Evolutionary conservation across 2,797 vertebrate species (phyloP).

Genomic region (Momotus momota): DNA sequence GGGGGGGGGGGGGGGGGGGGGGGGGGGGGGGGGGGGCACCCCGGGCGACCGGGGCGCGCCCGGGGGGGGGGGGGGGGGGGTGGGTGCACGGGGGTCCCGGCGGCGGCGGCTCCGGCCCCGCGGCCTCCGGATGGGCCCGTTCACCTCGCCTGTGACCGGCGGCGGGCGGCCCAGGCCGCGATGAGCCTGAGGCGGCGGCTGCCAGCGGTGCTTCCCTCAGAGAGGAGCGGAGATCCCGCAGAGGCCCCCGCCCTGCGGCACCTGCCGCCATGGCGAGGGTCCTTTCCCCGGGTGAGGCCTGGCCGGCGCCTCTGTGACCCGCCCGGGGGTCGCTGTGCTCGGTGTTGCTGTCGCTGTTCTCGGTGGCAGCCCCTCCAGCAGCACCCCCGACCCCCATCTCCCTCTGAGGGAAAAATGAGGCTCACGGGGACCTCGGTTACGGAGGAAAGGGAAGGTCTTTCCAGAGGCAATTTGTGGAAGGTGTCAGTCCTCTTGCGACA

Average conservation of each 20-base stretch:
- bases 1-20: too few species aligned
- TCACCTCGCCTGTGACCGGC: too few species aligned
- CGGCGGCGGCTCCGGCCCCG: too few species aligned
- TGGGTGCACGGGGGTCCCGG: too few species aligned
- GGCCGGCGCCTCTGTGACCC: background rate
- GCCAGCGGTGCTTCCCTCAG: too few species aligned
- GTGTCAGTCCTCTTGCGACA: fast-evolving
- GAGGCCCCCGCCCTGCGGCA: background rate
- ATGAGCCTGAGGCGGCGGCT: background rate
- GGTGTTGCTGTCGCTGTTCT: background rate
- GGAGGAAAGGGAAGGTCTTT: fast-evolving
- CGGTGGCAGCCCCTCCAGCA: background rate
- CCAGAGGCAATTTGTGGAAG: fast-evolving
- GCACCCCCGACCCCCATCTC: fast-evolving
- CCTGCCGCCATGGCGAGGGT: too few species aligned
- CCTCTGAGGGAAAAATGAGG: background rate
- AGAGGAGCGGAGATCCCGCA: background rate
- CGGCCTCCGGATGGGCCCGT: too few species aligned
- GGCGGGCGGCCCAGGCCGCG: background rate
- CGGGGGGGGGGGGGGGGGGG: too few species aligned
- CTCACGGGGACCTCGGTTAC: fast-evolving
- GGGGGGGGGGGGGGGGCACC: background rate
- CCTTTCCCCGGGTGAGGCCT: background rate
- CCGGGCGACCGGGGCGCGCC: too few species aligned
- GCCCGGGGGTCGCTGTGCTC: too few species aligned